Evolutionary conservation across 1,140 invertebrate genomes (phyloP).

Genomic region (Tetragonula clypearis): DNA sequence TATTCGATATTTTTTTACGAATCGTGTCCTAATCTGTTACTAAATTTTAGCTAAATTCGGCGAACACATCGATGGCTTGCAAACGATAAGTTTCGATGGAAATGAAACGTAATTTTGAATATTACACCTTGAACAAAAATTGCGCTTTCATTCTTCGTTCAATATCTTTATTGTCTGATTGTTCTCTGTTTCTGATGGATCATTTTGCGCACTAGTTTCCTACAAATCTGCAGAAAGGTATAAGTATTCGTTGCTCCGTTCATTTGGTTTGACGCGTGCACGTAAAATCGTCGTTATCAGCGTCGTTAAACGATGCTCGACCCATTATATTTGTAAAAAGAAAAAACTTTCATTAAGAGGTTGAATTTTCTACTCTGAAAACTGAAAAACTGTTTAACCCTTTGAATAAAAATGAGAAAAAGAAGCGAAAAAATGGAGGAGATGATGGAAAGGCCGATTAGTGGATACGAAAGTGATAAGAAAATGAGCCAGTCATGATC

Average conservation of each 20-base stretch:
- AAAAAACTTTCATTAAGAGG: neutral
- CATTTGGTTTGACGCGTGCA: conserved; percentile 62
- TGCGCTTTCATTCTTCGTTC: neutral
- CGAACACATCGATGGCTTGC: too few relatives aligned
- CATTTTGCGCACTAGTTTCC: neutral
- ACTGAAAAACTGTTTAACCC: conserved; percentile 8
- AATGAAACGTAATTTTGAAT: too few relatives aligned
- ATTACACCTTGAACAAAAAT: neutral
- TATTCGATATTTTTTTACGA: too few relatives aligned
- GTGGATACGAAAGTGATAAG: neutral
- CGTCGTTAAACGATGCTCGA: neutral
- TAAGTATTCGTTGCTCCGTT: conserved; percentile 37
- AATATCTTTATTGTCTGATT: neutral
- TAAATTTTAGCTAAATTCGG: too few relatives aligned
- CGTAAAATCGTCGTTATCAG: conserved; percentile 45
- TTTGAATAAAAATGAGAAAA: conserved; percentile 13
- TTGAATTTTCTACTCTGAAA: neutral
- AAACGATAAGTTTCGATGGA: too few relatives aligned
- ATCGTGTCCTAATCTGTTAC: too few relatives aligned
- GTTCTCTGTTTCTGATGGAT: neutral
- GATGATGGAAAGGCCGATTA: neutral
- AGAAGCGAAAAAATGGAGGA: neutral
- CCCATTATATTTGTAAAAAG: neutral
- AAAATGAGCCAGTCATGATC: conserved; percentile 18
- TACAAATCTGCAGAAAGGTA: neutral